These are phyloP conservation scores for Caenorhabditis imperialis DNA, from an alignment of 2,888 invertebrate genomes.

Conservation along the genomic window DNA sequence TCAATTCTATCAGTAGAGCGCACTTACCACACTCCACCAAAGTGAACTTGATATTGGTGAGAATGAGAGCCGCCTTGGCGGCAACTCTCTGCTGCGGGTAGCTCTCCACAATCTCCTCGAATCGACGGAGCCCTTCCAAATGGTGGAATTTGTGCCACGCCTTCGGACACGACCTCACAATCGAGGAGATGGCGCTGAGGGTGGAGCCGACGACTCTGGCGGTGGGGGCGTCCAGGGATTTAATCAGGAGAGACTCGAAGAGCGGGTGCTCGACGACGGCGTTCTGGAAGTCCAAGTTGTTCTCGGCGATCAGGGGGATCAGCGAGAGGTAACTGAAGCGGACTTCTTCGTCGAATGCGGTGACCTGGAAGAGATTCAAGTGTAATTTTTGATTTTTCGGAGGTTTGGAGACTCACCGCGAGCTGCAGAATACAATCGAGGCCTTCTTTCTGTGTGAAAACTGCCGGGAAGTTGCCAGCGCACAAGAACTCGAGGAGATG, in stretches of 20 bases:
- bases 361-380: slow-evolving; percentile 9
- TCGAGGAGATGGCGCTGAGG: background rate
- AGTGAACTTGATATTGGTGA: too few species aligned
- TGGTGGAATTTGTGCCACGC: background rate
- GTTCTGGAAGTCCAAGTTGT: background rate
- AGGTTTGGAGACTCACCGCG: slow-evolving; percentile 6
- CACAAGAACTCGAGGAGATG: slow-evolving; percentile 21
- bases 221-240: background rate
- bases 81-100: too few species aligned
- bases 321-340: slow-evolving; percentile 16
- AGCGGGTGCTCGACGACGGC: background rate
- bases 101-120: background rate
- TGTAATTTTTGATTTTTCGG: background rate
- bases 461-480: slow-evolving; percentile 18
- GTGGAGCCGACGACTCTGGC: background rate
- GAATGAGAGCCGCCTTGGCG: too few species aligned
- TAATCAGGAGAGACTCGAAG: slow-evolving; percentile 3
- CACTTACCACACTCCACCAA: too few species aligned
- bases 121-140: too few species aligned
- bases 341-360: slow-evolving; percentile 13
- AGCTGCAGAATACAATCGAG: slow-evolving; percentile 16
- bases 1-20: too few species aligned
- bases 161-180: background rate
- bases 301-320: slow-evolving; percentile 30
- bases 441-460: slow-evolving; percentile 9